Conservation (phyloP, 2,797 vertebrate species). For the Coilia nasus region DNA sequence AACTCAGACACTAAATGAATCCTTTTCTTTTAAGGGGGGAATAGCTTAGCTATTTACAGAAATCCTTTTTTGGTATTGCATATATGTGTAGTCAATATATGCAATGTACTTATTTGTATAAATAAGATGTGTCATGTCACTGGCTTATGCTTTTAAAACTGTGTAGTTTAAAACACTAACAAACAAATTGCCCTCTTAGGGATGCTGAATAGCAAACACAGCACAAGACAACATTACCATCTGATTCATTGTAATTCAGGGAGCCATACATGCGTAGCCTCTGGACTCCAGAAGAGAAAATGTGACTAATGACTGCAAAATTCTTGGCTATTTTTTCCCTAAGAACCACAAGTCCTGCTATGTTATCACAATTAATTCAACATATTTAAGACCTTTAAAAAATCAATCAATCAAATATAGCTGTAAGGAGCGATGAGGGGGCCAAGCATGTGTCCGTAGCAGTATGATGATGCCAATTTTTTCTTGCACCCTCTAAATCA, state of each 20-base stretch:
- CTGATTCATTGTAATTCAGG: not conserved
- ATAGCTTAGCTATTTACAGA: no score
- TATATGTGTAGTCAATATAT: not conserved
- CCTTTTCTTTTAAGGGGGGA: no score
- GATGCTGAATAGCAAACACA: not conserved
- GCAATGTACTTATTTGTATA: not conserved
- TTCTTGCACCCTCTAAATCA: no score
- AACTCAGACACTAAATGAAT: no score
- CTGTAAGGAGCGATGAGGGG: no score
- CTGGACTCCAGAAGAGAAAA: not conserved
- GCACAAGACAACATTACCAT: not conserved
- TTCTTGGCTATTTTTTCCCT: not conserved
- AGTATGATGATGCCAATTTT: no score
- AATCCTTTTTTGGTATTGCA: not conserved
- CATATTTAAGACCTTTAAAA: not conserved
- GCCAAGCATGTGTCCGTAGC: no score
- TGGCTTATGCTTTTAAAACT: not conserved
- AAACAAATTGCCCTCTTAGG: not conserved
- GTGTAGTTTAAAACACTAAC: not conserved
- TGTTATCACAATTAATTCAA: not conserved
- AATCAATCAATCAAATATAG: no score
- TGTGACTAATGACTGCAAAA: not conserved
- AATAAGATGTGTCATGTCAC: not conserved
- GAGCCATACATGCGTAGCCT: not conserved
- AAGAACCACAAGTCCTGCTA: not conserved